Base-by-base conservation (phyloP, 2,888 invertebrate genomes). In the Apeira syringaria region DNA sequence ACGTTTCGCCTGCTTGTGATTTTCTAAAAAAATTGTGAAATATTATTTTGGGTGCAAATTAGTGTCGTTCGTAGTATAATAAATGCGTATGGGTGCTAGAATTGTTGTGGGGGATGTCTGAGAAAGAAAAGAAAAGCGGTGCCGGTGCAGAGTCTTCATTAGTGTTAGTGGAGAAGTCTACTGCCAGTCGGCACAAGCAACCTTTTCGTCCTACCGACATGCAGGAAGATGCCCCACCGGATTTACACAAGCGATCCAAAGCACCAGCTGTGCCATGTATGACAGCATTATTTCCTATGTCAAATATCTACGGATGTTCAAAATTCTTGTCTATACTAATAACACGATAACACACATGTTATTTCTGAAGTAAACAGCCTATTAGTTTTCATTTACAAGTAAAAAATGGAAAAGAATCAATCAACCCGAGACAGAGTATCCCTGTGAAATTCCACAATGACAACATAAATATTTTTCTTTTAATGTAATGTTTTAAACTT, bases 181-280 rank as follows among this genome's bases (percentile, higher is more conserved):
- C 67, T 10, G 61, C 58, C 8, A 72, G 64, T 43, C 64, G 67
- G 33, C 71, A 71, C 39, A 76, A 74, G 57, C 62, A 64, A 44
- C 59, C 74, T 0, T 76, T 67, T 49, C 64, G 70, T 9, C 66
- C 76, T 10, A 64, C 59, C 6, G 82, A 80, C 5, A 34, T 78
- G 47, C 68, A 70, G 13, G 73, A 76, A 5, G 74, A 72, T 2
- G 13, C 56, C 0, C 36, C 62, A 0, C 34, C 24, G 3, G 83
- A 80, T 4, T 32, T 60, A 7, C 75, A 74, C 50, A 82, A 80
- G 51, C 67, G 72, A 20, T 71, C 80, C 5, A 73, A 64, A 39
- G 79, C 75, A n/a, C 80, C 81, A 1, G 74, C 71, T 5, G 75
- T 78, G 6, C 73, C 77, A 48, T 68, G 86, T 86, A 74, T 55